A percentile compares a stretch with the other conserved stretches of the same genome.
phyloP scores from a whole-genome alignment of 2,113 vertebrate genomes.

The Atherinomorus stipes region DNA sequence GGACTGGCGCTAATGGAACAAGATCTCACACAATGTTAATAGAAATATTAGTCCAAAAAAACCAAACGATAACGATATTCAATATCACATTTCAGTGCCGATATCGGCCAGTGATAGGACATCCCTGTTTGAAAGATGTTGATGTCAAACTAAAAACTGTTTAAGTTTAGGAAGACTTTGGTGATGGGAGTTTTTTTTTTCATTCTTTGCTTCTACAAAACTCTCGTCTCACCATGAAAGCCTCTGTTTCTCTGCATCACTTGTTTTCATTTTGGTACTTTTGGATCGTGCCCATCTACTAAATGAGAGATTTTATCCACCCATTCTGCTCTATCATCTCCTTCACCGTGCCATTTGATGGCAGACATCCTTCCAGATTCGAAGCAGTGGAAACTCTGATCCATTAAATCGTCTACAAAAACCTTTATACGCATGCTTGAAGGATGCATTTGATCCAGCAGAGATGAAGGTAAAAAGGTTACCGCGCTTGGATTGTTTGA shows the following conservation, averaged over 20 bases:
- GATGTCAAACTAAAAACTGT: no score
- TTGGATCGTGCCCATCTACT: constrained; percentile 9
- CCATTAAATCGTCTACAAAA: constrained; percentile 34
- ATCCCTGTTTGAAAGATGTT: no score
- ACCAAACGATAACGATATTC: neutral
- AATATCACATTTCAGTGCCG: no score
- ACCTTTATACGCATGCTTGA: constrained; percentile 6
- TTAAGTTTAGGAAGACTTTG: no score
- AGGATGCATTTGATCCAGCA: constrained; percentile 31
- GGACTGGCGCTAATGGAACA: no score
- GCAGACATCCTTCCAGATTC: constrained; percentile 20
- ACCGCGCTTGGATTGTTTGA: constrained; percentile 35
- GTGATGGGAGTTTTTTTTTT: no score
- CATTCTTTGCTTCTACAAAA: constrained; percentile 6
- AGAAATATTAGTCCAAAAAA: no score
- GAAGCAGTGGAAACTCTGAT: constrained; percentile 43
- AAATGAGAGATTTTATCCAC: constrained; percentile 37
- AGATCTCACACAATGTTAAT: no score
- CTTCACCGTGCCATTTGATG: constrained; percentile 12
- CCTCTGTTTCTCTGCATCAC: constrained; percentile 16
- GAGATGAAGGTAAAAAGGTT: constrained; percentile 59
- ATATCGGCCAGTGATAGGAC: no score
- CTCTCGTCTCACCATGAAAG: constrained; percentile 22
- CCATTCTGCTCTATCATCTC: constrained; percentile 30
- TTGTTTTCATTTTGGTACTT: constrained; percentile 39